Conservation (phyloP, 2,888 invertebrate species). For the Drosophila heteroneura region DNA sequence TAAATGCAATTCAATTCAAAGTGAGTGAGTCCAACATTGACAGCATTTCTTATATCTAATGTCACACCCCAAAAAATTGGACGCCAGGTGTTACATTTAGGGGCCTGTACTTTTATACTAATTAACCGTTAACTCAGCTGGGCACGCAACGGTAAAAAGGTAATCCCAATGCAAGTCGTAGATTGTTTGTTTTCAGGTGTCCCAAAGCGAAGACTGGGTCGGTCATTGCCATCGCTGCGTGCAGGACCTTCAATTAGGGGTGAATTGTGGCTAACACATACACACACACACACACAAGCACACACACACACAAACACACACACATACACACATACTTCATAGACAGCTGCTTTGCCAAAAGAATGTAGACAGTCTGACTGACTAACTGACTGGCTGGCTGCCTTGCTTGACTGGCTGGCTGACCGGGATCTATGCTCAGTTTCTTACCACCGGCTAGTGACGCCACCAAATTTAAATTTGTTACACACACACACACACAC, state of each 20-base stretch:
- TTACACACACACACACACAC: constrained; percentile 24
- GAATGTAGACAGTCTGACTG: constrained; percentile 36
- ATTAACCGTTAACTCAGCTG: constrained; percentile 52
- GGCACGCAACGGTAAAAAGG: constrained; percentile 59
- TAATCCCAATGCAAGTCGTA: constrained; percentile 31
- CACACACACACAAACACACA: background rate
- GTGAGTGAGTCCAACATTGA: background rate
- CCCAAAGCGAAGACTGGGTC: constrained; percentile 56
- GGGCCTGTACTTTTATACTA: constrained; percentile 44
- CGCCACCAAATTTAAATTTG: constrained; percentile 74
- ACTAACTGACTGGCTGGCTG: constrained; percentile 43
- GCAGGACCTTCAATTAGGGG: constrained; percentile 65
- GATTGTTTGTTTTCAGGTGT: constrained; percentile 36
- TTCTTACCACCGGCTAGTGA: constrained; percentile 67
- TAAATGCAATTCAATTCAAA: constrained; percentile 61
- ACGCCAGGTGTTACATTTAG: constrained; percentile 66
- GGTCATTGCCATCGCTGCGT: constrained; percentile 52
- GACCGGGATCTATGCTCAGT: constrained; percentile 48
- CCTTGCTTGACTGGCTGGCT: constrained; percentile 7
- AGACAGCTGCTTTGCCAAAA: constrained; percentile 46
- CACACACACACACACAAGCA: constrained; percentile 18
- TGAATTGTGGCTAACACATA: constrained; percentile 53
- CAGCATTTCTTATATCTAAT: background rate
- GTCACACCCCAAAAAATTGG: background rate
- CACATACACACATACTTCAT: constrained; percentile 7